Evolutionary conservation across 2,888 invertebrate genomes (phyloP).

Genomic region (Argyra leucocephala): DNA sequence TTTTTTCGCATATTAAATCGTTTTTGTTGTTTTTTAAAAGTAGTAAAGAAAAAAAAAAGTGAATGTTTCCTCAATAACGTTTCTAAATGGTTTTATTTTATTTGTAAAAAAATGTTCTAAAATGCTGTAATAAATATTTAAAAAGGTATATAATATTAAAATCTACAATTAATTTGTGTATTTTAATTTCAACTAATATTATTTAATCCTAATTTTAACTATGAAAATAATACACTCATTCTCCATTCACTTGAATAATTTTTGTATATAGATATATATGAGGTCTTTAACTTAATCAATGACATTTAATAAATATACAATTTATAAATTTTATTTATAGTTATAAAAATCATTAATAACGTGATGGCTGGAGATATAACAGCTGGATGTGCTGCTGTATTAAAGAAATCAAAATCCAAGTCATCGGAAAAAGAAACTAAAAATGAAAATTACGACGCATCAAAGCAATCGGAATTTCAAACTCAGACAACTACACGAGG

Average conservation of each 20-base stretch:
- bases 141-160: not conserved
- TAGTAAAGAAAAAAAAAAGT: no score
- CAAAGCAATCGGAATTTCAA: constrained; percentile 19
- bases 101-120: not conserved
- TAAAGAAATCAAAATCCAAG: constrained; percentile 39
- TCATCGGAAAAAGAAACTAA: constrained; percentile 26
- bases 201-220: no score
- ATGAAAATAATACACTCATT: no score
- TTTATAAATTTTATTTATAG: not conserved
- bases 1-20: not conserved
- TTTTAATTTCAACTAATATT: not conserved
- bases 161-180: not conserved
- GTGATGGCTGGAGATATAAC: constrained; percentile 40
- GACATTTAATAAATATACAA: no score
- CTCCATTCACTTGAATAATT: no score
- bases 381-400: constrained; percentile 34
- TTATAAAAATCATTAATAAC: constrained; percentile 9
- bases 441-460: constrained; percentile 27
- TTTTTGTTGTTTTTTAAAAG: not conserved
- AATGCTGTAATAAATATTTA: not conserved
- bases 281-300: no score
- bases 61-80: no score
- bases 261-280: no score
- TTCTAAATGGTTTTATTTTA: no score
- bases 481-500: constrained; percentile 41